These are phyloP conservation scores for Sipha flava DNA, from an alignment of 1,140 invertebrate species.

Conservation along the genomic window DNA sequence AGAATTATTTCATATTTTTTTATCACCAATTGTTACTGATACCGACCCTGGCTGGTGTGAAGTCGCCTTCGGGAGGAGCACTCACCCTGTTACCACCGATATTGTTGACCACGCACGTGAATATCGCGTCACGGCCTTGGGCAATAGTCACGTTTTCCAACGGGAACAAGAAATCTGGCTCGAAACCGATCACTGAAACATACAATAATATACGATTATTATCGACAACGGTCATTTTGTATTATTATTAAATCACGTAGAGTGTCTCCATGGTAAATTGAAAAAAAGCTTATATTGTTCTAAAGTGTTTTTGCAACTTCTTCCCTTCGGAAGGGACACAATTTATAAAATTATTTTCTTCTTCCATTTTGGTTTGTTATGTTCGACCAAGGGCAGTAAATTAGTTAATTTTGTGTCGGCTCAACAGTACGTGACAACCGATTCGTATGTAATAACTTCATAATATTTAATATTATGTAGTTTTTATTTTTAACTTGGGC, in stretches of 20 bases:
- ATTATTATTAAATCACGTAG: slow-evolving; percentile 14
- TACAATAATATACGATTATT: background rate
- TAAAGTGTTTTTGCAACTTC: background rate
- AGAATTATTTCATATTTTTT: background rate
- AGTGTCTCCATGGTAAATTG: background rate
- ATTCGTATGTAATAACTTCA: too few species aligned
- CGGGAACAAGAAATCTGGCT: slow-evolving; percentile 74
- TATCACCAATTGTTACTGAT: slow-evolving; percentile 2
- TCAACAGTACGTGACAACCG: background rate
- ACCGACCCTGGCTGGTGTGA: slow-evolving; percentile 46
- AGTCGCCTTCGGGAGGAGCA: slow-evolving; percentile 53
- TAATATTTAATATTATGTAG: too few species aligned
- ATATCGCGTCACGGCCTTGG: slow-evolving; percentile 76
- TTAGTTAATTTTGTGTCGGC: background rate
- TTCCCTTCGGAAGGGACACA: background rate
- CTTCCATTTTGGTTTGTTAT: background rate
- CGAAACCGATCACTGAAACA: slow-evolving; percentile 55
- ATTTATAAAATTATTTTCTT: background rate
- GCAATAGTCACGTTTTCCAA: slow-evolving; percentile 79
- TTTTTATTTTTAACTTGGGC: background rate
- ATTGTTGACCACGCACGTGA: slow-evolving; percentile 84
- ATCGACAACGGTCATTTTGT: background rate
- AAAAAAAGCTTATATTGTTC: background rate
- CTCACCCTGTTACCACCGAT: slow-evolving; percentile 86
- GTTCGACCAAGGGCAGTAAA: background rate